Conservation (phyloP, 2,113 vertebrate genomes). For the Erythrolamprus reginae region DNA sequence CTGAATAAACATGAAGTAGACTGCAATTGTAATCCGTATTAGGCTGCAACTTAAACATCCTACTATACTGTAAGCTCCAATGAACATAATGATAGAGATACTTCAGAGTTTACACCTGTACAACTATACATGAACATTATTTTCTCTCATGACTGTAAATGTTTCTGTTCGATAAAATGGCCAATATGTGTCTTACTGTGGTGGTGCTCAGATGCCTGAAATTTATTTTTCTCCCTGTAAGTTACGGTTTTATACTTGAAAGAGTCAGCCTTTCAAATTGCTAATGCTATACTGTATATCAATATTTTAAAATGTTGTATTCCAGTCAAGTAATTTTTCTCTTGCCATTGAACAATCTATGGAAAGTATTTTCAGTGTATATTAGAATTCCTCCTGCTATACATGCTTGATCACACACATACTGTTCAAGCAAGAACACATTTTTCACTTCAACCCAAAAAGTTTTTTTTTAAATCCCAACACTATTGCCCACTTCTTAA, state of each 20-base stretch:
- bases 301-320: conserved; percentile 62
- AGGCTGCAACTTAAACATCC: neutral
- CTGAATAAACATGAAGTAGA: neutral
- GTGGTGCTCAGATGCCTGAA: conserved; percentile 46
- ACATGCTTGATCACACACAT: neutral
- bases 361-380: neutral
- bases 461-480: no score
- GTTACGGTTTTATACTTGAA: conserved; percentile 52
- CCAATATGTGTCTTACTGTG: conserved; percentile 44
- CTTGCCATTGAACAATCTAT: neutral
- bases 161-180: conserved; percentile 39
- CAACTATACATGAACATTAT: conserved; percentile 24
- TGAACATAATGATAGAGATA: neutral
- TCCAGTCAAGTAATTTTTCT: neutral
- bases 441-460: neutral
- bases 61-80: neutral
- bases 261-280: conserved; percentile 63
- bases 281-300: conserved; percentile 59
- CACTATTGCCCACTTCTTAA: neutral
- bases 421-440: neutral
- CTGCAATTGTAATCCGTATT: neutral
- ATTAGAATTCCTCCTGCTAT: neutral
- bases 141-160: conserved; percentile 43
- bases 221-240: conserved; percentile 59
- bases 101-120: neutral